Percentiles rank a stretch among this genome's conserved stretches.
Evolutionary conservation across 2,888 invertebrate genomes (phyloP).

Genomic region (Drosophila helvetica): DNA sequence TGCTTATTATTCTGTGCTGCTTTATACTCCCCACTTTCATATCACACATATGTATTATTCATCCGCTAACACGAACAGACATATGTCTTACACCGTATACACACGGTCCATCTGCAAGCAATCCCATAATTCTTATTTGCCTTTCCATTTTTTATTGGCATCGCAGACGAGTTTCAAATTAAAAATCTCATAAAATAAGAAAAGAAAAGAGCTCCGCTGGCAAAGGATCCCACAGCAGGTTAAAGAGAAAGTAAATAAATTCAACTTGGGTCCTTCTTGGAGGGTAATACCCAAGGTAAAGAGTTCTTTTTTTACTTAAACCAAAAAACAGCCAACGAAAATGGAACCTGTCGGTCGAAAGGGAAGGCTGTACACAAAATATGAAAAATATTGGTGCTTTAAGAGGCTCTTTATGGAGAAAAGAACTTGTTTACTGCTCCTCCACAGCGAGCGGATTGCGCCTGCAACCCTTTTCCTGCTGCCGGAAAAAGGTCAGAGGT

Average conservation of each 20-base stretch:
- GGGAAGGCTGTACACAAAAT: neutral
- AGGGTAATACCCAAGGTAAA: constrained; percentile 6
- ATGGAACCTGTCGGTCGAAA: neutral
- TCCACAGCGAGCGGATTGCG: neutral
- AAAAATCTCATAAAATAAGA: constrained; percentile 8
- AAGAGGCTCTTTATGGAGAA: constrained; percentile 4
- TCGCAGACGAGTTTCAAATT: constrained; percentile 10
- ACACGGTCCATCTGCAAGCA: neutral
- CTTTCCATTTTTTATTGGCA: neutral
- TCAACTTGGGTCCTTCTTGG: constrained; percentile 2
- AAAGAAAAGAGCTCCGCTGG: neutral
- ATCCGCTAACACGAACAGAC: too few relatives aligned
- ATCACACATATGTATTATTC: too few relatives aligned
- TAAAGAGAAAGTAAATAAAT: constrained; percentile 20
- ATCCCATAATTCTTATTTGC: neutral
- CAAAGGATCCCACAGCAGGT: constrained; percentile 1
- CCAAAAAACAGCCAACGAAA: neutral
- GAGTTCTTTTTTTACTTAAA: neutral
- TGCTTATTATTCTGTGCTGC: neutral
- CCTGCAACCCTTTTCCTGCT: constrained; percentile 10
- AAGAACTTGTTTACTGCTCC: constrained; percentile 5
- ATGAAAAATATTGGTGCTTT: neutral
- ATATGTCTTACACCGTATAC: neutral
- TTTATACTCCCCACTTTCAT: neutral
- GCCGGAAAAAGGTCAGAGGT: constrained; percentile 19